phyloP scores from a whole-genome alignment of 2,888 invertebrate species.

The Stenotaenia linearis region DNA sequence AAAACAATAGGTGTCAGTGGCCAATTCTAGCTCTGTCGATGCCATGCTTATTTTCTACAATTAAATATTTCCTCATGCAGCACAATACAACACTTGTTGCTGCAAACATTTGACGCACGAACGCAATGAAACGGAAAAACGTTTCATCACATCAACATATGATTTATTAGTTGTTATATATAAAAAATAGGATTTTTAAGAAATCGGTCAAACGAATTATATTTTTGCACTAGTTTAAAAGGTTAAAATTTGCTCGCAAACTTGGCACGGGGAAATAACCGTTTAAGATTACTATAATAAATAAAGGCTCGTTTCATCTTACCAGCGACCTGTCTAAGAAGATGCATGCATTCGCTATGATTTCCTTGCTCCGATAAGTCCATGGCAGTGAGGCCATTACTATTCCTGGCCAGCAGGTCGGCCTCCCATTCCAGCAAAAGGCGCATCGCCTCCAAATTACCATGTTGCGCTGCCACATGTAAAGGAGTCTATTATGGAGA shows the following conservation, averaged over 20 bases:
- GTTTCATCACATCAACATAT: background rate
- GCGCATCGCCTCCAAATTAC: conserved; percentile 64
- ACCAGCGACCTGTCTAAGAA: conserved; percentile 63
- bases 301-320: conserved; percentile 40
- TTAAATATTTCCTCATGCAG: background rate
- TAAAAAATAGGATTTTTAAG: too few species aligned
- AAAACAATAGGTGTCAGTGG: background rate
- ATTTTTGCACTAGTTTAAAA: background rate
- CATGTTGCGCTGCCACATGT: conserved; percentile 74
- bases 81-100: conserved; percentile 6
- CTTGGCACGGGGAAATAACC: background rate
- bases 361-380: conserved; percentile 64
- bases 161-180: background rate
- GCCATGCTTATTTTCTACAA: background rate
- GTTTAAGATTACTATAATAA: background rate
- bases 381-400: conserved; percentile 63
- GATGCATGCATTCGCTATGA: conserved; percentile 59
- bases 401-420: conserved; percentile 58
- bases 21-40: background rate
- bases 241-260: background rate
- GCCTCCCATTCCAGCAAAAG: conserved; percentile 64
- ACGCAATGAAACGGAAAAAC: background rate
- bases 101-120: background rate
- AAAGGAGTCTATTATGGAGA: conserved; percentile 61
- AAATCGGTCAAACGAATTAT: too few species aligned